Evolutionary conservation across 2,113 vertebrate genomes (phyloP).

Genomic region (Menura novaehollandiae): DNA sequence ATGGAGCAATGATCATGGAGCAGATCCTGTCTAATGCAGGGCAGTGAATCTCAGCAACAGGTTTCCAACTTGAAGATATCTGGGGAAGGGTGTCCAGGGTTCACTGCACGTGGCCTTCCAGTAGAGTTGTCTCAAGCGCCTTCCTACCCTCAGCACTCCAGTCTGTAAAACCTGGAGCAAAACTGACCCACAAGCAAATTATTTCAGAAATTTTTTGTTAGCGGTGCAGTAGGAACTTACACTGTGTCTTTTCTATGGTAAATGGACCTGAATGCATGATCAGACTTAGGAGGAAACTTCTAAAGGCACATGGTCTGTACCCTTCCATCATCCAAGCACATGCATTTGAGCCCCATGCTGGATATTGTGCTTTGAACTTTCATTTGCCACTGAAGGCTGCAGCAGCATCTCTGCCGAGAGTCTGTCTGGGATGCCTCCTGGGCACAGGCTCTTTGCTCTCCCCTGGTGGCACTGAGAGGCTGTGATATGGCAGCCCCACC

Average conservation of each 20-base stretch:
- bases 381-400: background rate
- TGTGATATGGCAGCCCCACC: rapidly evolving
- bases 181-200: background rate
- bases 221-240: background rate
- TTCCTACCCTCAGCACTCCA: background rate
- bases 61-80: background rate
- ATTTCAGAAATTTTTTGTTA: background rate
- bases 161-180: background rate
- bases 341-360: background rate
- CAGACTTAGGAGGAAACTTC: background rate
- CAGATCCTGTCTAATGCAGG: background rate
- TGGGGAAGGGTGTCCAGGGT: background rate
- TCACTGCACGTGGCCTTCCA: background rate
- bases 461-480: background rate
- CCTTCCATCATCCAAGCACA: background rate
- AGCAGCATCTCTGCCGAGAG: background rate
- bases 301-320: background rate
- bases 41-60: background rate
- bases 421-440: background rate
- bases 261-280: background rate
- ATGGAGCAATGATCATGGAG: background rate
- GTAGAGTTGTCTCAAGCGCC: background rate
- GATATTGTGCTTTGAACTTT: background rate
- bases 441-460: background rate
- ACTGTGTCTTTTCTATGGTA: background rate